phyloP scores from a whole-genome alignment of 2,113 vertebrate genomes.

The Motacilla alba region DNA sequence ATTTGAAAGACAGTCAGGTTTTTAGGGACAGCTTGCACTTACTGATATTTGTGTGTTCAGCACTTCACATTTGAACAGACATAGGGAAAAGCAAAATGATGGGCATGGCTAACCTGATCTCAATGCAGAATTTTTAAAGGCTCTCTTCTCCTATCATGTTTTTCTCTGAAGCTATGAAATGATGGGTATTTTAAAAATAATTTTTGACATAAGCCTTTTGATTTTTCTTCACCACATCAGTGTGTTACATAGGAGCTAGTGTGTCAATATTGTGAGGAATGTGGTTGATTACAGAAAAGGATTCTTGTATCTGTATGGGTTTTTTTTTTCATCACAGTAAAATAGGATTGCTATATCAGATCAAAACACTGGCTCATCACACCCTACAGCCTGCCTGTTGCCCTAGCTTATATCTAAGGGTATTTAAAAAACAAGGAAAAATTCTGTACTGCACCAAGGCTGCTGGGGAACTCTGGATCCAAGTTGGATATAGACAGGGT shows the following conservation, averaged over 20 bases:
- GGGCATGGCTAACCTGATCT: background rate
- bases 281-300: background rate
- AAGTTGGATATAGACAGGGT: background rate
- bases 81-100: background rate
- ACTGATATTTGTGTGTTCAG: background rate
- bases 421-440: background rate
- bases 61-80: background rate
- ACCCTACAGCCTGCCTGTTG: background rate
- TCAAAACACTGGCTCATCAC: background rate
- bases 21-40: background rate
- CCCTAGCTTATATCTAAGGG: background rate
- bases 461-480: background rate
- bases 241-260: background rate
- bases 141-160: background rate
- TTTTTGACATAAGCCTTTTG: background rate
- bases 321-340: background rate
- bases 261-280: background rate
- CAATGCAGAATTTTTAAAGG: background rate
- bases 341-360: background rate
- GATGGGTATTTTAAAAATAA: background rate
- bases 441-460: accelerated
- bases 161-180: background rate
- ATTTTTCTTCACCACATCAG: background rate
- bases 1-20: background rate
- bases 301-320: background rate